Evolutionary conservation across 2,888 invertebrate genomes (phyloP).

Genomic region (Asteroscopus sphinx): DNA sequence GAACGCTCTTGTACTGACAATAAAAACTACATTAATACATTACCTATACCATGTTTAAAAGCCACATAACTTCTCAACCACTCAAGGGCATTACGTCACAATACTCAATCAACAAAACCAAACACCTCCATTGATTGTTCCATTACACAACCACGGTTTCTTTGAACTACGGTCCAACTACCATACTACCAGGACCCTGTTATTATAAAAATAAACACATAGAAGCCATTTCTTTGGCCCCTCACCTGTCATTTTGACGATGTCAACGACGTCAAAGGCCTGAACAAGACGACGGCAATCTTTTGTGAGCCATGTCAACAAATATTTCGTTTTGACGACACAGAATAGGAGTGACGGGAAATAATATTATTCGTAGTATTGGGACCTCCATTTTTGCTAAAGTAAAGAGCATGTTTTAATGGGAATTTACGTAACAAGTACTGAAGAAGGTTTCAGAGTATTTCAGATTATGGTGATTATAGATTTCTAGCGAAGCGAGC

Average conservation of each 20-base stretch:
- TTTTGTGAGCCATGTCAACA: slow-evolving; percentile 50
- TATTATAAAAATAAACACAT: slow-evolving; percentile 33
- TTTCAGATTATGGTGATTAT: too few relatives aligned
- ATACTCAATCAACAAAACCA: slow-evolving; percentile 35
- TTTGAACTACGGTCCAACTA: neutral
- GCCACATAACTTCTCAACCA: neutral
- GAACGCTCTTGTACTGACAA: too few relatives aligned
- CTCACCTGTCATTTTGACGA: slow-evolving; percentile 41
- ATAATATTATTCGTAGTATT: slow-evolving; percentile 23
- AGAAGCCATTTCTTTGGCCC: slow-evolving; percentile 27
- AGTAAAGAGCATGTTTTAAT: slow-evolving; percentile 5
- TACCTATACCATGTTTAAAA: slow-evolving; percentile 15
- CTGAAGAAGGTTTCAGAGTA: too few relatives aligned
- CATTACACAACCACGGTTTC: too few relatives aligned
- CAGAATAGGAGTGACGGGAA: slow-evolving; percentile 25
- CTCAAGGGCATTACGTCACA: slow-evolving; percentile 22
- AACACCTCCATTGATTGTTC: slow-evolving; percentile 30
- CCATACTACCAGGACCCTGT: slow-evolving; percentile 4
- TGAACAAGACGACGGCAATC: slow-evolving; percentile 23
- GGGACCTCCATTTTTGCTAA: neutral
- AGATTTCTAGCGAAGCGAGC: too few relatives aligned
- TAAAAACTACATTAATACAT: slow-evolving; percentile 4
- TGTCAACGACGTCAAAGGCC: slow-evolving; percentile 38
- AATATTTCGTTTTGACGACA: slow-evolving; percentile 44
- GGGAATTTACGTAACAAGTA: slow-evolving; percentile 5